Evolutionary conservation across 2,113 vertebrate species (phyloP).

Genomic region (Bufo bufo): DNA sequence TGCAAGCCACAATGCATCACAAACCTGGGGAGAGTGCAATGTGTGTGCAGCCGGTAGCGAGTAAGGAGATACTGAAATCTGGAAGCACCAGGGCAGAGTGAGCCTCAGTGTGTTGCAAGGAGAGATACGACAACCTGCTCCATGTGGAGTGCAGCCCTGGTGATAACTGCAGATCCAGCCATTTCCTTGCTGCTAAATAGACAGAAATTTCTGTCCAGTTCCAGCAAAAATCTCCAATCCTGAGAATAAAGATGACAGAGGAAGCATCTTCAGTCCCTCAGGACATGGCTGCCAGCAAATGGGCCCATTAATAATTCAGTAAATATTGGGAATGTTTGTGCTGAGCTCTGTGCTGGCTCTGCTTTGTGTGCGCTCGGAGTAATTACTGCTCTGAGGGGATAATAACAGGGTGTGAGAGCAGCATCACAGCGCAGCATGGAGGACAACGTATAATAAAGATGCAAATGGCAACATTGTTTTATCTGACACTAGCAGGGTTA

Average conservation of each 20-base stretch:
- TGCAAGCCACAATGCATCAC: too few relatives aligned
- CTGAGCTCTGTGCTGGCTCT: neutral
- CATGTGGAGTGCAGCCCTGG: too few relatives aligned
- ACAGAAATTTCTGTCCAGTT: neutral
- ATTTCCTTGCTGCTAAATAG: neutral
- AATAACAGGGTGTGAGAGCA: neutral
- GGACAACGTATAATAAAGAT: neutral
- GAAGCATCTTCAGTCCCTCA: neutral
- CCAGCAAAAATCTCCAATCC: neutral
- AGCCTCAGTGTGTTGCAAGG: too few relatives aligned
- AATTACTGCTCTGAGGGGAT: neutral
- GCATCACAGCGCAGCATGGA: neutral
- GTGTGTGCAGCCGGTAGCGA: too few relatives aligned
- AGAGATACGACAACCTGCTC: too few relatives aligned
- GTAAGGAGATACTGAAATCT: too few relatives aligned
- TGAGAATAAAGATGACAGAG: neutral
- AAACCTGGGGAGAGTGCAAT: too few relatives aligned
- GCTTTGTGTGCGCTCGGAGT: neutral
- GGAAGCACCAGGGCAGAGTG: too few relatives aligned
- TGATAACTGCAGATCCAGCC: too few relatives aligned
- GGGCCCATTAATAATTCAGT: conserved; percentile 16
- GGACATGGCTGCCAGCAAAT: neutral
- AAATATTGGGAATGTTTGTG: conserved; percentile 12
- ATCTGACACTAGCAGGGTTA: neutral
- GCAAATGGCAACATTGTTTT: neutral